Evolutionary conservation across 1,140 invertebrate genomes (phyloP).

Genomic region (Leptinotarsa defecta): DNA sequence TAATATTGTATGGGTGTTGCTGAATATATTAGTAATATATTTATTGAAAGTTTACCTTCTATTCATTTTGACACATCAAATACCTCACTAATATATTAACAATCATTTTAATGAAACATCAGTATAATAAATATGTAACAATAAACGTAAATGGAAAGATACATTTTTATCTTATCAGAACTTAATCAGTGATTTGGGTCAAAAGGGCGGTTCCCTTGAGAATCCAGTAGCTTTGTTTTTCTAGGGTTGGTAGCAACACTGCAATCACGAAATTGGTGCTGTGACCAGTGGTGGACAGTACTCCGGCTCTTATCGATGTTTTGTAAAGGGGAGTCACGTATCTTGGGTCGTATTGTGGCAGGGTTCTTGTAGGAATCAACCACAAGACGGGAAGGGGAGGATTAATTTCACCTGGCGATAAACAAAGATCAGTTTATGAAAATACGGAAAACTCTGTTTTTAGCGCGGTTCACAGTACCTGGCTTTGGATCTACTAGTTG

Average conservation of each 20-base stretch:
- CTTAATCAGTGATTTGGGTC: slow-evolving; percentile 73
- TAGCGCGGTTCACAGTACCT: slow-evolving; percentile 55
- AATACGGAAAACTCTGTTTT: slow-evolving; percentile 1
- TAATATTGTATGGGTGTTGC: too few relatives aligned
- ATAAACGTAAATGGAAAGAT: too few relatives aligned
- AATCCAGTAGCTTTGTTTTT: slow-evolving; percentile 78
- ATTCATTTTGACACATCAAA: too few relatives aligned
- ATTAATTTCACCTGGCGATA: slow-evolving; percentile 70
- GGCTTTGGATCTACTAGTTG: slow-evolving; percentile 73
- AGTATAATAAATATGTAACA: too few relatives aligned
- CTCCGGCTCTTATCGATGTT: slow-evolving; percentile 80
- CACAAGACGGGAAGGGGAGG: slow-evolving; percentile 75
- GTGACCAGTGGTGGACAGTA: slow-evolving; percentile 84
- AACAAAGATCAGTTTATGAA: slow-evolving; percentile 32
- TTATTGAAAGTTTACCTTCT: too few relatives aligned
- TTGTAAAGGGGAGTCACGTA: slow-evolving; percentile 85
- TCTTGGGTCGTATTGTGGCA: slow-evolving; percentile 64
- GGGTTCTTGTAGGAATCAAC: slow-evolving; percentile 69
- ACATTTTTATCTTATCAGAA: background rate
- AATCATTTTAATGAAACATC: too few relatives aligned
- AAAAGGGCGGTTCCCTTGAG: slow-evolving; percentile 82
- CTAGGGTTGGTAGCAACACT: slow-evolving; percentile 70
- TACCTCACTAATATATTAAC: too few relatives aligned
- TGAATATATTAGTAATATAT: too few relatives aligned
- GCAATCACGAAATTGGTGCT: slow-evolving; percentile 87